These are phyloP conservation scores for Pseudochirops cupreus DNA, from an alignment of 2,797 vertebrate genomes.

Conservation along the genomic window DNA sequence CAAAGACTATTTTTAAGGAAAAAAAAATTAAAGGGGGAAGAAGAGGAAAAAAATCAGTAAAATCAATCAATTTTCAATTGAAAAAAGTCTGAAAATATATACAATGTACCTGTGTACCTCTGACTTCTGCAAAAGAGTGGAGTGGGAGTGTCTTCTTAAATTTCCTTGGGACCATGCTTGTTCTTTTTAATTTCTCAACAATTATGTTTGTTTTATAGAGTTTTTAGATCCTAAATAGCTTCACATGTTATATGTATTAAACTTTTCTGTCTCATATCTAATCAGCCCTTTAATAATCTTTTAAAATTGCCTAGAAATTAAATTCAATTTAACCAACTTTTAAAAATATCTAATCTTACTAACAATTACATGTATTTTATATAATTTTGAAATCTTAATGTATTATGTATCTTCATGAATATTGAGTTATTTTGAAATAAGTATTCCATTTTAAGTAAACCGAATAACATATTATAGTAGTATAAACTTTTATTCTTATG, in stretches of 20 bases:
- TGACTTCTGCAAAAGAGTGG: neutral
- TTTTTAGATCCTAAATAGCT: neutral
- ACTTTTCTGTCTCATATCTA: neutral
- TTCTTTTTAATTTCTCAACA: neutral
- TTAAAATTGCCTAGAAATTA: neutral
- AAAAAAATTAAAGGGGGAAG: neutral
- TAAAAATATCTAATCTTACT: neutral
- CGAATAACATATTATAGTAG: neutral
- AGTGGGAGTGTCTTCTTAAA: neutral
- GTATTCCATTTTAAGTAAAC: neutral
- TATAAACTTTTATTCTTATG: conserved; percentile 51
- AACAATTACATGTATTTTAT: neutral
- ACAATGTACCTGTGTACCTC: neutral
- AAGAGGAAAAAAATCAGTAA: neutral
- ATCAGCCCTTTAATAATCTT: neutral
- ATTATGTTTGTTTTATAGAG: neutral
- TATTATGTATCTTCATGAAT: neutral
- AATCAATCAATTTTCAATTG: neutral
- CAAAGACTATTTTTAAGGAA: neutral
- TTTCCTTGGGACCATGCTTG: neutral
- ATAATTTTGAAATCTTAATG: neutral
- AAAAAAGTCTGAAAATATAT: neutral
- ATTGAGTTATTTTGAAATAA: neutral
- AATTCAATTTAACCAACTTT: neutral
- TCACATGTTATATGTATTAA: neutral